These are phyloP conservation scores for Decapterus maruadsi DNA, from an alignment of 2,797 vertebrate species.

Conservation along the genomic window DNA sequence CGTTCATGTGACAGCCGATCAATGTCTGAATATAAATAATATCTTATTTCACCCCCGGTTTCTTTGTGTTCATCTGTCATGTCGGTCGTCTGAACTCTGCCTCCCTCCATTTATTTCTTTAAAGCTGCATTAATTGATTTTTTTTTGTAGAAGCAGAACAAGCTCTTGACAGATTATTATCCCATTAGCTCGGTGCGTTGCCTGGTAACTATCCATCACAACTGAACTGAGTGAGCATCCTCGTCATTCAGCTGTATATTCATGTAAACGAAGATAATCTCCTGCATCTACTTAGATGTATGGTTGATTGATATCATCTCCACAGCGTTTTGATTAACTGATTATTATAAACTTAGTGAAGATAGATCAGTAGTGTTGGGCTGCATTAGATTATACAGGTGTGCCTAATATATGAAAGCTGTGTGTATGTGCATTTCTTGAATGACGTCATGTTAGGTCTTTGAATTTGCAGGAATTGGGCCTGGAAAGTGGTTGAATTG, in stretches of 20 bases:
- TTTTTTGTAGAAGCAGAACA: not conserved
- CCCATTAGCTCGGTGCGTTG: not conserved
- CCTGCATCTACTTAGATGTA: no score
- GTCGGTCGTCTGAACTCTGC: not conserved
- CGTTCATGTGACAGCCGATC: conserved; percentile 33
- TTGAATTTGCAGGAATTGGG: no score
- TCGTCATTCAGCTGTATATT: not conserved
- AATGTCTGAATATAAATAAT: conserved; percentile 22
- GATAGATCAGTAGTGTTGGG: no score
- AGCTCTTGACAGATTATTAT: not conserved
- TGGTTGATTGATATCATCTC: no score
- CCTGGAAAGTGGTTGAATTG: no score
- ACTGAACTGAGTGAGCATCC: no score
- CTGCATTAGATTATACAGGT: no score
- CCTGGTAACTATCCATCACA: not conserved
- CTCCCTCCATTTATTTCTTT: not conserved
- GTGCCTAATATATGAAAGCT: no score
- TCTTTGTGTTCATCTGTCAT: conserved; percentile 4
- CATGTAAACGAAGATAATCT: not conserved
- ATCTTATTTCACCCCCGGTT: not conserved
- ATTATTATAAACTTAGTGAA: no score
- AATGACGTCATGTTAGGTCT: no score
- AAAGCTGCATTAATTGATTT: not conserved
- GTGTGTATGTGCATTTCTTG: no score
- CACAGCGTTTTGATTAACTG: no score